phyloP scores from a whole-genome alignment of 2,113 vertebrate species.

The Chlorodrepanis virens region DNA sequence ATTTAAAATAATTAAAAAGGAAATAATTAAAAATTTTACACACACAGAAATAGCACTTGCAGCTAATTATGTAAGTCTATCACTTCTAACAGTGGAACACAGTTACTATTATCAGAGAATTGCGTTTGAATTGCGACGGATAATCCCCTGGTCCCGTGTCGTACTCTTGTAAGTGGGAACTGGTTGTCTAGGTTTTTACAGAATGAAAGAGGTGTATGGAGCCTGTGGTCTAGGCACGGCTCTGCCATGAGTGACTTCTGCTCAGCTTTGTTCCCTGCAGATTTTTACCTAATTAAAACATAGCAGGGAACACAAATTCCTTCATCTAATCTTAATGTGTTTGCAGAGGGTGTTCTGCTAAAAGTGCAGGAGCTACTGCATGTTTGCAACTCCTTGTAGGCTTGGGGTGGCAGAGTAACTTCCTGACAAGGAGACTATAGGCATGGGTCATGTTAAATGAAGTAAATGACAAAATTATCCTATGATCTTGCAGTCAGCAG shows the following conservation, averaged over 20 bases:
- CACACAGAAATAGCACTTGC: conserved; percentile 64
- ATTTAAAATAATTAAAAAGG: conserved; percentile 70
- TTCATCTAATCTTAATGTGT: background rate
- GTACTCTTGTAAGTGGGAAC: background rate
- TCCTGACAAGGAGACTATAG: background rate
- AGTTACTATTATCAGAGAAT: conserved; percentile 57
- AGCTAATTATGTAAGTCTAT: conserved; percentile 65
- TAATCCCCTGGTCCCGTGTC: conserved; percentile 41
- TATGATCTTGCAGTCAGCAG: background rate
- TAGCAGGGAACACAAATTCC: background rate
- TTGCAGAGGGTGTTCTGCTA: background rate
- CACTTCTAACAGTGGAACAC: conserved; percentile 50
- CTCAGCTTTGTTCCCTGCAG: conserved; percentile 3
- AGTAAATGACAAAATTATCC: background rate
- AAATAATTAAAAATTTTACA: conserved; percentile 67
- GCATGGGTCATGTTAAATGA: background rate
- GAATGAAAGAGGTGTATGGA: background rate
- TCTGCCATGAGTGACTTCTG: background rate
- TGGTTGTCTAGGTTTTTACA: background rate
- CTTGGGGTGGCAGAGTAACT: background rate
- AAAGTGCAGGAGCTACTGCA: background rate
- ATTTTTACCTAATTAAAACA: conserved; percentile 30
- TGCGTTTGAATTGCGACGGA: conserved; percentile 14
- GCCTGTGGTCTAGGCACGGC: background rate
- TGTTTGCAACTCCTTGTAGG: background rate